phyloP scores from a whole-genome alignment of 2,888 invertebrate species.

The Dolomedes plantarius region DNA sequence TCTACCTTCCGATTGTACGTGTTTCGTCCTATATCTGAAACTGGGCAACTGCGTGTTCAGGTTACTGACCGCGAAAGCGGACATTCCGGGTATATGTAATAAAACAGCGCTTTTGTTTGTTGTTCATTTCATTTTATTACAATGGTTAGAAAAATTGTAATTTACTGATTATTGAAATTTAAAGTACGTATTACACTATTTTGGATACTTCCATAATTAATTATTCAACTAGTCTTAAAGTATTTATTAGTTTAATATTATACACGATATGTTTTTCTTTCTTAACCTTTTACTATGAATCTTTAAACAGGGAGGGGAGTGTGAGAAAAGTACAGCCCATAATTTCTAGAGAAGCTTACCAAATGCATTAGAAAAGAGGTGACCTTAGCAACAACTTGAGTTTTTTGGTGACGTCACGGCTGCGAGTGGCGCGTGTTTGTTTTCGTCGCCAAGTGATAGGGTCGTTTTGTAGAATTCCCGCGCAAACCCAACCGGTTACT shows the following conservation, averaged over 20 bases:
- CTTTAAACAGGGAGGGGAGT: no score
- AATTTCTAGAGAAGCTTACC: slow-evolving; percentile 43
- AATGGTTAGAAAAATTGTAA: no score
- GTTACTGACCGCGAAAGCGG: slow-evolving; percentile 66
- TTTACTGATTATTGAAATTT: no score
- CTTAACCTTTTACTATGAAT: no score
- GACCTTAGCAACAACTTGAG: slow-evolving; percentile 70
- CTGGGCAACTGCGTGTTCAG: slow-evolving; percentile 47
- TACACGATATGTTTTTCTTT: no score
- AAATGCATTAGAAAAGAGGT: slow-evolving; percentile 63
- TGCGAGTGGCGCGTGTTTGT: slow-evolving; percentile 43
- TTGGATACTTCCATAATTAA: no score
- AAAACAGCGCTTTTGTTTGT: not conserved
- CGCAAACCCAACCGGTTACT: slow-evolving; percentile 16
- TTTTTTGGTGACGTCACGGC: slow-evolving; percentile 60
- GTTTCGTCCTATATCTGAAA: slow-evolving; percentile 61
- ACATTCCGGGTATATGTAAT: slow-evolving; percentile 27
- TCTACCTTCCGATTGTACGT: slow-evolving; percentile 53
- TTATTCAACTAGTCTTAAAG: no score
- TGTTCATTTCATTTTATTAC: not conserved
- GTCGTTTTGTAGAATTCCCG: slow-evolving; percentile 14
- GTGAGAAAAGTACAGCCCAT: not conserved
- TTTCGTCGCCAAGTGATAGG: slow-evolving; percentile 45
- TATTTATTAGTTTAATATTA: no score
- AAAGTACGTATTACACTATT: no score